phyloP scores from a whole-genome alignment of 30 jellyfish, hydroid and myxozoan genomes.

The Aurelia coerulea region DNA sequence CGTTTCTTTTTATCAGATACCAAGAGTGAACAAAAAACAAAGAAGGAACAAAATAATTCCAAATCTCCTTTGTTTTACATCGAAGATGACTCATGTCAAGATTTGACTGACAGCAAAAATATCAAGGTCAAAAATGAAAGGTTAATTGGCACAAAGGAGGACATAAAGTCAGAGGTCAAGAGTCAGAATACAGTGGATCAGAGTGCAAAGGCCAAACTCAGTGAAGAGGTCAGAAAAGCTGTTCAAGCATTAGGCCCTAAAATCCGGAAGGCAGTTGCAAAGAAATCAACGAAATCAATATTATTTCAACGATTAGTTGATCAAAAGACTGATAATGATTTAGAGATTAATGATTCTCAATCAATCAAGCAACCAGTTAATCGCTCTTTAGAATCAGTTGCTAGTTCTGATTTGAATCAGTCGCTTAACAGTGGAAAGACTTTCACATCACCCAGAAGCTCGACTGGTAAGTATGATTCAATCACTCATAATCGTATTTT shows the following conservation, averaged over 20 bases:
- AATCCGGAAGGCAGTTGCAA: slow-evolving; percentile 60
- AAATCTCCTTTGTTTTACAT: slow-evolving; percentile 22
- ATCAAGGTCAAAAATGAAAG: background rate
- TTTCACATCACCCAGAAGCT: slow-evolving; percentile 84
- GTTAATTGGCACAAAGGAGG: background rate
- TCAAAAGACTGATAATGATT: slow-evolving; percentile 17
- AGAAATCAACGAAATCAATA: slow-evolving; percentile 53
- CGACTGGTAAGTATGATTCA: slow-evolving; percentile 65
- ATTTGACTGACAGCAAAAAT: background rate
- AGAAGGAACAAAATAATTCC: background rate
- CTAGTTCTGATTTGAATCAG: slow-evolving; percentile 11
- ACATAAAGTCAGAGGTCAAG: background rate
- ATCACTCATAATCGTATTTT: too few relatives aligned
- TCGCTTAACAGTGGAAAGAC: slow-evolving; percentile 32
- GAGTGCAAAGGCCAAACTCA: slow-evolving; percentile 5
- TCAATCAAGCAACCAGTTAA: background rate
- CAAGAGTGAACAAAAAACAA: background rate
- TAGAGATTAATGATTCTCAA: background rate
- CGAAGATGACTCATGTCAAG: slow-evolving; percentile 7
- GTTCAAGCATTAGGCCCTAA: slow-evolving; percentile 45
- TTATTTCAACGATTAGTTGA: slow-evolving; percentile 39
- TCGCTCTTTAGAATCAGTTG: slow-evolving; percentile 4
- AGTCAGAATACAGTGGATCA: background rate
- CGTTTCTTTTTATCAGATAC: background rate
- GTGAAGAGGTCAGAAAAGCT: slow-evolving; percentile 49